phyloP scores from a whole-genome alignment of 2,113 vertebrate genomes.

The Anolis sagrei region DNA sequence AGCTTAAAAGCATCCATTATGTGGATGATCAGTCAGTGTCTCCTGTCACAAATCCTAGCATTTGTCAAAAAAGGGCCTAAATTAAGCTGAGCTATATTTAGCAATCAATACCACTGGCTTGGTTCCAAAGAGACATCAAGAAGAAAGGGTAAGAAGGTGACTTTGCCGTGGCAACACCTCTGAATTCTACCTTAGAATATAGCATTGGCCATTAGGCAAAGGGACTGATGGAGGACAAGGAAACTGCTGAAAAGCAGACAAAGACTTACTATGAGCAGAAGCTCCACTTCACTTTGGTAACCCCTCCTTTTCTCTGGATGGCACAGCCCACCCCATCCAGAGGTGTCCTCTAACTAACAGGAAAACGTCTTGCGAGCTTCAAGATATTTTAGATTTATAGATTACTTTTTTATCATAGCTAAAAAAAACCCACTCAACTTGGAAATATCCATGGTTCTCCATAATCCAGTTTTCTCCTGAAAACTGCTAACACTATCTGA shows the following conservation, averaged over 20 bases:
- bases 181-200: background rate
- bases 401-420: background rate
- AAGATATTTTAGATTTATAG: too few relatives aligned
- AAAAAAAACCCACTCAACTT: background rate
- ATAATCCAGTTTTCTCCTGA: constrained; percentile 10
- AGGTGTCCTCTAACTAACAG: background rate
- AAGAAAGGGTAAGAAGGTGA: background rate
- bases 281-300: background rate
- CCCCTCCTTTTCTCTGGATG: background rate
- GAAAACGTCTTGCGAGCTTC: too few relatives aligned
- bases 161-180: background rate
- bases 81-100: background rate
- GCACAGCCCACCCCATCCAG: background rate
- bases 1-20: background rate
- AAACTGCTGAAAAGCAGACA: background rate
- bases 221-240: background rate
- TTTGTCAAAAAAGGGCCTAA: background rate
- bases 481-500: constrained; percentile 20
- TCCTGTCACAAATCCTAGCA: background rate
- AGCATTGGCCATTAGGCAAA: background rate
- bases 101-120: background rate
- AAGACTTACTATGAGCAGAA: background rate
- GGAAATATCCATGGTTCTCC: constrained; percentile 9
- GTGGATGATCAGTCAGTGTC: accelerated
- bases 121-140: background rate